Percentiles rank a stretch among this genome's conserved stretches.
Evolutionary conservation across 2,888 invertebrate genomes (phyloP).

Genomic region (Oligia strigilis): DNA sequence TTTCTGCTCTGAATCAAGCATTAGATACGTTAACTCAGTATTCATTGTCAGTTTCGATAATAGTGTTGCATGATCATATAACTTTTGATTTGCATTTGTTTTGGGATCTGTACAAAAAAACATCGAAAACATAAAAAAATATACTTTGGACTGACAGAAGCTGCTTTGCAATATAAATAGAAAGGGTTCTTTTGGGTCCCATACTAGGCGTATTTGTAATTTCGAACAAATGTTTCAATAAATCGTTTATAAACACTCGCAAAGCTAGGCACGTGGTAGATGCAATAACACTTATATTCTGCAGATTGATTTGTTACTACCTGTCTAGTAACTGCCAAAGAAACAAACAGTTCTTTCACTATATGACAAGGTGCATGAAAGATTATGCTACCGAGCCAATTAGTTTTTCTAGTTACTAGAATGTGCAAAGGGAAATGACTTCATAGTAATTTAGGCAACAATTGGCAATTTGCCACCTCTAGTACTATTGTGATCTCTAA

Average conservation of each 20-base stretch:
- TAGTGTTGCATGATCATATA: fast-evolving
- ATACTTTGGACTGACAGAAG: neutral
- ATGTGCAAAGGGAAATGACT: conserved; percentile 52
- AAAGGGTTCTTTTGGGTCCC: neutral
- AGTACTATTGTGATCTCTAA: conserved; percentile 58
- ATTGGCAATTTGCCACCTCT: conserved; percentile 53
- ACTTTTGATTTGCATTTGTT: neutral
- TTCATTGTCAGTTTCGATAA: neutral
- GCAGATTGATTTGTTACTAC: conserved; percentile 13
- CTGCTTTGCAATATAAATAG: neutral
- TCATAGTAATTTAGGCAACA: conserved; percentile 40
- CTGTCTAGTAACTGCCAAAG: conserved; percentile 9
- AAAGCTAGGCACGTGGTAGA: neutral
- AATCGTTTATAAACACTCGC: neutral
- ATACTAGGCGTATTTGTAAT: conserved; percentile 8
- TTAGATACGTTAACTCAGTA: conserved; percentile 7
- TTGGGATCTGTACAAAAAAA: neutral
- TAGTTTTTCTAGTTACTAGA: conserved; percentile 34
- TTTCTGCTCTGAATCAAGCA: neutral
- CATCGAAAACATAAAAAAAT: neutral
- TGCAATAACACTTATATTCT: conserved; percentile 3
- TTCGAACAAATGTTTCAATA: neutral
- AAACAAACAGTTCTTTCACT: neutral
- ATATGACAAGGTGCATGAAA: conserved; percentile 24
- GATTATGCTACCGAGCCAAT: conserved; percentile 15